Base-by-base conservation (phyloP, 1,140 invertebrate genomes). In the Anastrepha ludens region DNA sequence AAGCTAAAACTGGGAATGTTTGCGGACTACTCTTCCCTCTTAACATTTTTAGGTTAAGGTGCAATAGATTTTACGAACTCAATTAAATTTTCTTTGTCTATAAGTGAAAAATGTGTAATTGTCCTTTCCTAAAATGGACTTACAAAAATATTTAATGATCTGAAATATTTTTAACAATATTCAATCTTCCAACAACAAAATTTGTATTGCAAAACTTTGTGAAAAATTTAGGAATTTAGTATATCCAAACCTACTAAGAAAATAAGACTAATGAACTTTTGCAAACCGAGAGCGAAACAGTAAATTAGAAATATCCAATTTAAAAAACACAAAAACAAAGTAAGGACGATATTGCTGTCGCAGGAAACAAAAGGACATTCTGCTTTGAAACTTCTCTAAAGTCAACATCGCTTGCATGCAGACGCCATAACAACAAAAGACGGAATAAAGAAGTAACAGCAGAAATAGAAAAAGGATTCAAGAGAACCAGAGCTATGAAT, bases 231-330 rank as follows among this genome's bases (percentile, higher is more conserved):
- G 29, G 29, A 29, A 29, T 29, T 29, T 29, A 29, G 29, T 29
- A 29, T 29, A 29, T 29, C 29, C 29, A 67, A 74, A 7, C 5
- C n/a, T 47, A 50, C 2, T 41, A 44, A 44, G 70, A 39, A 74
- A 74, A 74, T 74, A 74, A 74, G 15, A 47, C 17, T 74, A 74
- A 74, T 41, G 70, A 74, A 74, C 1, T 74, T 44, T 29, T 47
- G 41, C 70, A 2, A 74, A 50, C 41, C 15, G 70, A 50, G 70
- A 74, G 70, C 13, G n/a, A 74, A 74, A 20, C 2, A 74, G 39
- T 74, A 74, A n/a, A 5, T 74, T 74, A 74, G 39, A 74, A 74
- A 47, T 74, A 29, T 74, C 70, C 70, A 74, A 47, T 74, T 50
- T 74, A 4, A 74, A 41, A 74, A 47, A 4, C 2, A 4, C 9